Evolutionary conservation across 1,140 invertebrate genomes (phyloP).

Genomic region (Saccostrea cuccullata): DNA sequence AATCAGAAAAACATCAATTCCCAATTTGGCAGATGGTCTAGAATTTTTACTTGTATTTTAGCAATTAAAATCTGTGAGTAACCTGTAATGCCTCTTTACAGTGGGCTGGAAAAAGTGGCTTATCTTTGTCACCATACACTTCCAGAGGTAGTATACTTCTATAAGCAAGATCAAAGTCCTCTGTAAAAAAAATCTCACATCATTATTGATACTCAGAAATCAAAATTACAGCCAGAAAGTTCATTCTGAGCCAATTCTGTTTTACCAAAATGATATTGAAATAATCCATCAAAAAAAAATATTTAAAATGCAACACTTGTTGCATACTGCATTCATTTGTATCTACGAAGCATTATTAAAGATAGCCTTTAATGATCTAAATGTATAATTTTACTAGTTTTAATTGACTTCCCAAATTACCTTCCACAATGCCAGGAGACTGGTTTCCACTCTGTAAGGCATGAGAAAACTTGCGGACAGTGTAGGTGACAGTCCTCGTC

Average conservation of each 20-base stretch:
- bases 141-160: conserved; percentile 86
- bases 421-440: conserved; percentile 70
- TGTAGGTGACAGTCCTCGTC: conserved; percentile 74
- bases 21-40: no score
- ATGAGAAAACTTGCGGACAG: conserved; percentile 71
- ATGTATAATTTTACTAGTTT: no score
- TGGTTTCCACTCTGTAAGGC: conserved; percentile 64
- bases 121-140: conserved; percentile 86
- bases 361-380: no score
- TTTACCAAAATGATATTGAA: background rate
- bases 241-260: background rate
- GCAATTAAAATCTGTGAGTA: conserved; percentile 38
- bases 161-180: conserved; percentile 84
- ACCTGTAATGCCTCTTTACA: conserved; percentile 82
- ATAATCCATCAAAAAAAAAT: background rate
- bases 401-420: no score
- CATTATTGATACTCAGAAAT: background rate
- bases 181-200: conserved; percentile 75
- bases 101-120: conserved; percentile 83
- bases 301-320: background rate
- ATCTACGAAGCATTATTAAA: background rate
- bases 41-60: no score
- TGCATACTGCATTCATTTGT: background rate
- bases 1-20: no score
- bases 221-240: background rate